Evolutionary conservation across 2,113 vertebrate species (phyloP).

Genomic region (Tautogolabrus adspersus): DNA sequence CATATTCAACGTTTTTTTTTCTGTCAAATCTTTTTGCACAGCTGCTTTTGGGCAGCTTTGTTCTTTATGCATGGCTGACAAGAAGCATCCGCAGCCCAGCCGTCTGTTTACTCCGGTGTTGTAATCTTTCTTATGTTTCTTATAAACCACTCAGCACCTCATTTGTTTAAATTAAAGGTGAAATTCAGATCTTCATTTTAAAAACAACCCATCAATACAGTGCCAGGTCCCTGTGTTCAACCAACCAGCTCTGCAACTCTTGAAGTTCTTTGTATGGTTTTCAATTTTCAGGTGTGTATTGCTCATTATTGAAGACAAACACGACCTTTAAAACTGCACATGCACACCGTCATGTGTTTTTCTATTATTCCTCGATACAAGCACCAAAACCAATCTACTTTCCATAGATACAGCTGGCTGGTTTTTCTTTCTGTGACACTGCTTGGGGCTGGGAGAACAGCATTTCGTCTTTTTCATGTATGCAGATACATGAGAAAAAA

Average conservation of each 20-base stretch:
- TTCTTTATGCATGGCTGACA: conserved; percentile 28
- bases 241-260: background rate
- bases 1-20: conserved; percentile 18
- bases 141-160: background rate
- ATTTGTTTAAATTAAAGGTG: background rate
- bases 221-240: background rate
- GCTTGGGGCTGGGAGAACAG: no score
- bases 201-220: background rate
- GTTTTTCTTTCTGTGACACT: no score
- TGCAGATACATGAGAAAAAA: no score
- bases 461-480: no score
- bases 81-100: background rate
- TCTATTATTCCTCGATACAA: background rate
- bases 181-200: background rate
- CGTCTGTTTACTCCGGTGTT: background rate
- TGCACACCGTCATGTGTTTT: background rate
- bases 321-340: conserved; percentile 15
- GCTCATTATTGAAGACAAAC: background rate
- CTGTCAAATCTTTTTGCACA: background rate
- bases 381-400: background rate
- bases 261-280: background rate
- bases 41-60: background rate
- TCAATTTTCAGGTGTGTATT: background rate
- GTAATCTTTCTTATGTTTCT: background rate
- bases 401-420: no score